phyloP scores from a whole-genome alignment of 2,113 vertebrate genomes.

The Delphinus delphis region DNA sequence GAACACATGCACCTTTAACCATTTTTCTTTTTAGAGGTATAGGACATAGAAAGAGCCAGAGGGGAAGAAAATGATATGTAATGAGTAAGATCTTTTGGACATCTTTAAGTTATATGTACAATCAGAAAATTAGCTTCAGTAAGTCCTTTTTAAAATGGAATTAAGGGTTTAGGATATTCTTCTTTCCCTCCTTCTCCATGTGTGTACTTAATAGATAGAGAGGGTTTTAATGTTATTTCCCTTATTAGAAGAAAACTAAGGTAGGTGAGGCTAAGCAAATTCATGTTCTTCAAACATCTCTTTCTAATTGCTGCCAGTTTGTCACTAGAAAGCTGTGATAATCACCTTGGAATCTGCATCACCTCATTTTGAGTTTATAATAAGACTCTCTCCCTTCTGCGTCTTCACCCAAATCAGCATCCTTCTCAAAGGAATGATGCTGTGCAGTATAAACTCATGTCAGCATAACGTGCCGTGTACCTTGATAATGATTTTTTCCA shows the following conservation, averaged over 20 bases:
- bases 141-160: not conserved
- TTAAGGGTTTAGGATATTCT: not conserved
- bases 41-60: not conserved
- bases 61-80: not conserved
- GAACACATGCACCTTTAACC: not conserved
- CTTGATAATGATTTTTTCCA: not conserved
- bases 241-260: not conserved
- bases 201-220: not conserved
- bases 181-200: not conserved
- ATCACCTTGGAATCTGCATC: constrained; percentile 28
- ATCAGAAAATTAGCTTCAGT: not conserved
- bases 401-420: not conserved
- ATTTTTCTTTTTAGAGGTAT: not conserved
- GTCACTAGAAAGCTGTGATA: not conserved
- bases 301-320: not conserved
- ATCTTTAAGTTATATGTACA: not conserved
- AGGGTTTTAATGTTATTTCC: not conserved
- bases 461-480: not conserved
- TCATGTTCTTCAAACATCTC: not conserved
- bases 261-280: not conserved
- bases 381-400: not conserved
- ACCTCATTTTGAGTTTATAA: constrained; percentile 22
- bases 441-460: not conserved
- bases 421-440: not conserved
- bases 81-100: not conserved